These are phyloP conservation scores for Cynaeus angustus DNA, from an alignment of 2,888 invertebrate species.

Conservation along the genomic window DNA sequence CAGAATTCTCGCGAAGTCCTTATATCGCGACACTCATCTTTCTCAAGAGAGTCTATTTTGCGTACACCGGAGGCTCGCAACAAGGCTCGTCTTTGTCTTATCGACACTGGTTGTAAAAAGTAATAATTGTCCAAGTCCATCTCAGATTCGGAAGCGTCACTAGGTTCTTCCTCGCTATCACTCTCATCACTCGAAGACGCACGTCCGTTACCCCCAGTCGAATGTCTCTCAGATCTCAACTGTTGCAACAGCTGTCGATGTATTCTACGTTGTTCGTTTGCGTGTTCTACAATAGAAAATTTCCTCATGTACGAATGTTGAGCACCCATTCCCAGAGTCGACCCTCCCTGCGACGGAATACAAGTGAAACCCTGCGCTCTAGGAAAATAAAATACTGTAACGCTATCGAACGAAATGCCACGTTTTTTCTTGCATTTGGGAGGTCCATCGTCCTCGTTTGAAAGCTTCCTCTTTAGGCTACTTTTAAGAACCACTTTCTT, in stretches of 20 bases:
- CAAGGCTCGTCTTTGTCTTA: conserved; percentile 90
- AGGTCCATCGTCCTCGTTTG: conserved; percentile 70
- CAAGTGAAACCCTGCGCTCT: conserved; percentile 93
- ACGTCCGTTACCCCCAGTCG: conserved; percentile 65
- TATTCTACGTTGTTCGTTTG: conserved; percentile 88
- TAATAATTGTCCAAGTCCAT: conserved; percentile 92
- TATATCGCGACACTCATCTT: conserved; percentile 95
- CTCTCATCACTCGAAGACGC: conserved; percentile 88
- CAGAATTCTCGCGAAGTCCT: conserved; percentile 94
- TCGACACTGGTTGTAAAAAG: conserved; percentile 93
- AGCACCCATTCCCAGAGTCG: conserved; percentile 94
- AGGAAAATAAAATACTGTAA: conserved; percentile 96
- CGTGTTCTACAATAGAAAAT: conserved; percentile 91
- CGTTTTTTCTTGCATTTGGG: conserved; percentile 81
- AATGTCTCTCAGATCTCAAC: conserved; percentile 81
- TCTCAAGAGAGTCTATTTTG: conserved; percentile 94
- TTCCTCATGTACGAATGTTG: conserved; percentile 81
- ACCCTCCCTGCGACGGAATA: conserved; percentile 91
- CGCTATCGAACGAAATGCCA: conserved; percentile 91
- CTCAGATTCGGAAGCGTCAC: conserved; percentile 88
- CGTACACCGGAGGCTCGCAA: conserved; percentile 94
- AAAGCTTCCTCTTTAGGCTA: conserved; percentile 81
- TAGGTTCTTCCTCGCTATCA: conserved; percentile 88
- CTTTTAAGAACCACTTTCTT: conserved; percentile 73
- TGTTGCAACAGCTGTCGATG: conserved; percentile 87